Evolutionary conservation across 2,888 invertebrate genomes (phyloP), one percentile per base, ranked within the genome.

Genomic region (Phymatocera aterrima): DNA sequence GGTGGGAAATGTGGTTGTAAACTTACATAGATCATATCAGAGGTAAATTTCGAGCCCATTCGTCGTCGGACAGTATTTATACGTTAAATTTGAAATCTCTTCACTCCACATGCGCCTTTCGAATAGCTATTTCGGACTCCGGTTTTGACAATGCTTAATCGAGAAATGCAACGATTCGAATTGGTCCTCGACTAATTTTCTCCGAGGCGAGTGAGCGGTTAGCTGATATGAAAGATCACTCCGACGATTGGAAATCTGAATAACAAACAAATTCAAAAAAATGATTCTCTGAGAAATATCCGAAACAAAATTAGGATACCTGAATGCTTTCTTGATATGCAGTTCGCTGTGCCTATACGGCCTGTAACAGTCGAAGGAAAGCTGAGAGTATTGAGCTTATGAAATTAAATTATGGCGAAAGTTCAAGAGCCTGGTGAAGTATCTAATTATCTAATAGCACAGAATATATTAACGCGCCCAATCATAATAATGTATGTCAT

Each of bases 21-120:
- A 28, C 28, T 21, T 40, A 40, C 4, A 40, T 40, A 40, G 51
- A 51, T 51, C 61, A 64, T 64, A 64, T 64, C 61, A 64, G 34
- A 8, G 61, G 61, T 61, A 3, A 64, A 64, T 64, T 64, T 15
- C 18, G n/a, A 37, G 61, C 61, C 18, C 34, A 37, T 6, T 37
- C n/a, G 34, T 61, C 10, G 24, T 34, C 61, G 34, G n/a, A 61
- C 31, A 6, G n/a, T 15, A 61, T 18, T 31, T 3, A 48, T 10
- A 28, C 12, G 21, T 28, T 10, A 21, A 4, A 57, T 57, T 8
- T 8, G 28, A 40, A 24, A 57, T 57, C 57, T 24, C 28, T 57
- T 28, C 24, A 24, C 57, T 12, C 4, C 46, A 15, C 40, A 28
- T n/a, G n/a, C n/a, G n/a, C n/a, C n/a, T 28, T 28, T 15, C 57